A percentile compares a stretch with the other conserved stretches of the same genome.
These are phyloP conservation scores for Rhipidura dahli DNA, from an alignment of 2,113 vertebrate genomes.

Conservation along the genomic window DNA sequence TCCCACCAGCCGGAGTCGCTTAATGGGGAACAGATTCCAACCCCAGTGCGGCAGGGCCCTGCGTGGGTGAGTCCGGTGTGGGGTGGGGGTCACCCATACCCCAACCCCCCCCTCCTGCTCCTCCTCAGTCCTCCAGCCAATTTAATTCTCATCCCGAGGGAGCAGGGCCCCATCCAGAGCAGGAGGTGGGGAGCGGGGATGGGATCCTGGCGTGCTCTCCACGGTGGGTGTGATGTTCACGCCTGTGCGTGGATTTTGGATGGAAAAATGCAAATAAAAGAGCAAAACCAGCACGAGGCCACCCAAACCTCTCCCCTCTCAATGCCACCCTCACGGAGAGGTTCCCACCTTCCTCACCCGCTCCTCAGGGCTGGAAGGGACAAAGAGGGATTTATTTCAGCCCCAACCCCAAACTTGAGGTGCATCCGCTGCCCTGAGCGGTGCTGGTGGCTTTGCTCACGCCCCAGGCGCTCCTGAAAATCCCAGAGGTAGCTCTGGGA, in stretches of 20 bases:
- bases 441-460: neutral
- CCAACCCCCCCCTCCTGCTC: accelerated
- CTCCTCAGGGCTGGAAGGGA: neutral
- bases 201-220: accelerated
- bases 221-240: neutral
- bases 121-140: neutral
- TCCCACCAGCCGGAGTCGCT: neutral
- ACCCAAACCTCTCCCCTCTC: neutral
- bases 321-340: accelerated
- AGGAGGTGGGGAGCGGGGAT: neutral
- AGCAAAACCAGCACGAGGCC: neutral
- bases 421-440: accelerated
- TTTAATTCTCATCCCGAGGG: accelerated
- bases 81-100: neutral
- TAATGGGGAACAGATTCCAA: slow-evolving; percentile 47
- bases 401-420: neutral
- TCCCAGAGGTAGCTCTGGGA: neutral
- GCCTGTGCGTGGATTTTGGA: accelerated
- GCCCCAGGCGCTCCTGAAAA: accelerated
- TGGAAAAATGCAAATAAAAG: neutral
- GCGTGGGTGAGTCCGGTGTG: accelerated
- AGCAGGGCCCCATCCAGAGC: accelerated
- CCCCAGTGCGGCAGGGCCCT: neutral
- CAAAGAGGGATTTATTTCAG: neutral
- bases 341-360: neutral